These are phyloP conservation scores for Clupea harengus DNA, from an alignment of 2,113 vertebrate species.

Conservation along the genomic window DNA sequence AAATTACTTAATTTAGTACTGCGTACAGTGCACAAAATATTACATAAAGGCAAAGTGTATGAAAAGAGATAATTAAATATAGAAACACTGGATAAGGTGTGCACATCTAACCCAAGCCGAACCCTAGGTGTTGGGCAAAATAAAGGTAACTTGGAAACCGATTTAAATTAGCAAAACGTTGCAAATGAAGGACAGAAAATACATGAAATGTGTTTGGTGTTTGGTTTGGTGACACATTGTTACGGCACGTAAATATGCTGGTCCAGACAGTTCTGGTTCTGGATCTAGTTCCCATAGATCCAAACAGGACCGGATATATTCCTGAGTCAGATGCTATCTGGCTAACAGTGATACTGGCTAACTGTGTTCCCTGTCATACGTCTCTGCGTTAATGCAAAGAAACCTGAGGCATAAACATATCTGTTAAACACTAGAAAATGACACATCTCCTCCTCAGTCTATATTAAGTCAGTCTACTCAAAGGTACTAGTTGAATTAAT, in stretches of 20 bases:
- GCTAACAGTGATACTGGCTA: not conserved
- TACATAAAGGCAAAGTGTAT: too few relatives aligned
- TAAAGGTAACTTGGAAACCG: too few relatives aligned
- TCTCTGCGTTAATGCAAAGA: not conserved
- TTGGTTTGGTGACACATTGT: not conserved
- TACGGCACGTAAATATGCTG: not conserved
- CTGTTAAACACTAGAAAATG: not conserved
- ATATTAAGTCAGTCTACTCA: not conserved
- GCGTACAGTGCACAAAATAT: too few relatives aligned
- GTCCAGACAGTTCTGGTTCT: not conserved
- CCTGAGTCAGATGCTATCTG: not conserved
- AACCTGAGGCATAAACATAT: not conserved
- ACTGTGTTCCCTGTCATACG: not conserved
- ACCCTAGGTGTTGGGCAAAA: too few relatives aligned
- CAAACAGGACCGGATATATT: not conserved
- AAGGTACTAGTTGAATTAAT: not conserved
- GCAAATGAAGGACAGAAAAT: not conserved
- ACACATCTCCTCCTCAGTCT: not conserved
- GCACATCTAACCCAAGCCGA: too few relatives aligned
- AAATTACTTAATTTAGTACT: too few relatives aligned
- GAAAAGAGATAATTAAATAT: too few relatives aligned
- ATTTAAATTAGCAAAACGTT: not conserved
- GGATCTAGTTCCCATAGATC: not conserved
- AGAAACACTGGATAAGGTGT: too few relatives aligned
- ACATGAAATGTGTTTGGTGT: too few relatives aligned